A percentile compares a stretch with the other conserved stretches of the same genome.
Evolutionary conservation across 2,888 invertebrate genomes (phyloP).

Genomic region (Pammene aurita): DNA sequence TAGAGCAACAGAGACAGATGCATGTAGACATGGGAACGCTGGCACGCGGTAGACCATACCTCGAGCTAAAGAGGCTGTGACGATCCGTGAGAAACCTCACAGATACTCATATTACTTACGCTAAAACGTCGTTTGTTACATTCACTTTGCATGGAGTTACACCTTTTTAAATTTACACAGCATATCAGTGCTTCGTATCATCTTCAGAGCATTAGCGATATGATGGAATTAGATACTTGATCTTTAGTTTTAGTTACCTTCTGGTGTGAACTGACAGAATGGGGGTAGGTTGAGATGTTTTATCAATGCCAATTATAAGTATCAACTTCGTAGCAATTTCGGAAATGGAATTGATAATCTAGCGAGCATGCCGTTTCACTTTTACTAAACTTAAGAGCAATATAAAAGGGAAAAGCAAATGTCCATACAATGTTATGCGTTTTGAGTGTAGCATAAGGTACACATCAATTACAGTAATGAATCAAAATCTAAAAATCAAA

Average conservation of each 20-base stretch:
- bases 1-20: neutral
- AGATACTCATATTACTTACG: neutral
- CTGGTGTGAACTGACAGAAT: slow-evolving; percentile 12
- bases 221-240: slow-evolving; percentile 1
- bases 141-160: neutral
- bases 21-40: slow-evolving; percentile 11
- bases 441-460: too few species aligned
- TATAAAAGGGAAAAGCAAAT: too few species aligned
- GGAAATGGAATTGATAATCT: too few species aligned
- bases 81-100: slow-evolving; percentile 19
- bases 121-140: neutral
- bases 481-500: too few species aligned
- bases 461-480: too few species aligned
- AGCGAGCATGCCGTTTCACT: too few species aligned
- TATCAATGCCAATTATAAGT: neutral
- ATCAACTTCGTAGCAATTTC: neutral
- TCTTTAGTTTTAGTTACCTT: neutral
- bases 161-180: too few species aligned
- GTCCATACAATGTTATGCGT: too few species aligned
- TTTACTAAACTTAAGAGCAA: too few species aligned
- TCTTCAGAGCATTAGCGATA: slow-evolving; percentile 18
- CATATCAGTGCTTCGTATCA: too few species aligned
- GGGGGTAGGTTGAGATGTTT: neutral
- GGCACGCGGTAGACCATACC: slow-evolving; percentile 28
- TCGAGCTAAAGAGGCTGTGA: slow-evolving; percentile 34